These are phyloP conservation scores for Amphiduros pacificus DNA, from an alignment of 2,888 invertebrate genomes.

Conservation along the genomic window DNA sequence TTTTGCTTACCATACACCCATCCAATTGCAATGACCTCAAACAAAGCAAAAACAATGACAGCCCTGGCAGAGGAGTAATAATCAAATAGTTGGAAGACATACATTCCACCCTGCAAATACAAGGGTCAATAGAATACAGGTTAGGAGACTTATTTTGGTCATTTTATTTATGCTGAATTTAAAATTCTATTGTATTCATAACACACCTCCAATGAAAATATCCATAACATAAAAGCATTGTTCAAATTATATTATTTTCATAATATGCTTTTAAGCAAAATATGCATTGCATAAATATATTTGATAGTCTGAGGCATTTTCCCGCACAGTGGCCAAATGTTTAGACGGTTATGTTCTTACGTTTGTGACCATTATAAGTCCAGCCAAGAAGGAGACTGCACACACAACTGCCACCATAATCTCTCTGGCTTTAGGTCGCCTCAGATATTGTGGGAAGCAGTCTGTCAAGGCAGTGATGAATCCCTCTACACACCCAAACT, in stretches of 20 bases:
- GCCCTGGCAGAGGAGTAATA: conserved; percentile 69
- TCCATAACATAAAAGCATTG: too few relatives aligned
- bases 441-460: conserved; percentile 63
- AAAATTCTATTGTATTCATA: too few relatives aligned
- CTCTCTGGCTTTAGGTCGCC: conserved; percentile 63
- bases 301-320: too few relatives aligned
- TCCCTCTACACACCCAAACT: conserved; percentile 68
- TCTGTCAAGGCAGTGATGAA: conserved; percentile 68
- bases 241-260: too few relatives aligned
- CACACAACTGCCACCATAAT: conserved; percentile 65
- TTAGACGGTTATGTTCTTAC: too few relatives aligned
- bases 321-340: too few relatives aligned
- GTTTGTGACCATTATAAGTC: conserved; percentile 66
- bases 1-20: conserved; percentile 77
- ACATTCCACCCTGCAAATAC: conserved; percentile 68
- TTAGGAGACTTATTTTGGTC: too few relatives aligned
- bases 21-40: conserved; percentile 76
- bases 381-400: conserved; percentile 64
- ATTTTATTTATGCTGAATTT: too few relatives aligned
- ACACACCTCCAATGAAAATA: too few relatives aligned
- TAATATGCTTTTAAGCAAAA: too few relatives aligned
- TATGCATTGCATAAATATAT: too few relatives aligned
- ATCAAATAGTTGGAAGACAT: conserved; percentile 70
- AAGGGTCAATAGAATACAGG: too few relatives aligned
- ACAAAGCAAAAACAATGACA: conserved; percentile 67